Evolutionary conservation across 2,888 invertebrate genomes (phyloP), one percentile per base, ranked within the genome.

Genomic region (Carabus problematicus): DNA sequence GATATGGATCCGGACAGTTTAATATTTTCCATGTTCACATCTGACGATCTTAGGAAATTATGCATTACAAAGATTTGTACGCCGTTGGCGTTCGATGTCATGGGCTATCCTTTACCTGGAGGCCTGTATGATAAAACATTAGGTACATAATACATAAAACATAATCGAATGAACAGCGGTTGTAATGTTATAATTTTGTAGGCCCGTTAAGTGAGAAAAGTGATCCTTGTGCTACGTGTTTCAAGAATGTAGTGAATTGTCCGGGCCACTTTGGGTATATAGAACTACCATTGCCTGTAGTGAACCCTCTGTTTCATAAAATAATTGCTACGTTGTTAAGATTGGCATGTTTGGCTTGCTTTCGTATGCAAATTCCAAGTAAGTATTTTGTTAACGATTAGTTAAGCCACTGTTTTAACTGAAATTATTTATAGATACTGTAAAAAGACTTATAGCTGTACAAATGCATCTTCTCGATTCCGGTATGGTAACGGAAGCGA

Each of bases 221-320:
- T 75, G 92, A 93, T 71, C 84, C 88, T 0, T 98, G 98, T 80
- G 83, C 83, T 3, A 97, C 96, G 7, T 98, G 98, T 78, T 85
- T 87, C 8, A 86, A 88, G 73, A 85, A 85, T 14, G 79, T 87
- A 54, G 78, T 85, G 7, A 83, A 86, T 72, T 98, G 98, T 78
- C 89, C 92, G 0, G 99, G 99, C 0, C 99, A 99, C 82, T 91
- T 95, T 81, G 98, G 98, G 0, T 95, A 97, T 78, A 96, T 99
- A 72, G 92, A 93, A 73, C 83, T 99, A 0, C 94, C 95, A 0
- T 82, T 97, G 9, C 89, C 95, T 0, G 92, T 95, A 0, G 90
- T 94, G 69, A 98, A 98, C 84, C 98, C 98, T 0, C 78, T 98
- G 56, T 95, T 95, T 77, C 90, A 92, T 72, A 90, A 89, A 76